Percentiles rank a stretch among this genome's conserved stretches.
Evolutionary conservation across 1,140 invertebrate species (phyloP).

Genomic region (Drosophila nebulosa): DNA sequence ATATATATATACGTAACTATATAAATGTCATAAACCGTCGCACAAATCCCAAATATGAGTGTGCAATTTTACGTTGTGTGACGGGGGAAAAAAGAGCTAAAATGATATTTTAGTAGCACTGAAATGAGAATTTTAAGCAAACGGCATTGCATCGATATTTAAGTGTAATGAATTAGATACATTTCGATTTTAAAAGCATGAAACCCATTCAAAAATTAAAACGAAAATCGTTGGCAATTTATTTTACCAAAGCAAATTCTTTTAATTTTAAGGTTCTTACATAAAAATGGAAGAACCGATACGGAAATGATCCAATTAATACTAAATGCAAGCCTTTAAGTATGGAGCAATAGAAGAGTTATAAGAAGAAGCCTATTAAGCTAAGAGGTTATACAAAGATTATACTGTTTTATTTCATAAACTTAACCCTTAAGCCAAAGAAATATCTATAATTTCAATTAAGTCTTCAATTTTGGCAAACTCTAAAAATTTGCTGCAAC

Average conservation of each 20-base stretch:
- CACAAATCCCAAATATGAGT: not conserved
- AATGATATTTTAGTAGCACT: not conserved
- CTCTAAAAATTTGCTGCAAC: not conserved
- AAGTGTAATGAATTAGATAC: not conserved
- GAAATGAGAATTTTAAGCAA: not conserved
- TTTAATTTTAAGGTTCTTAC: too few species aligned
- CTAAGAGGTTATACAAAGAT: too few species aligned
- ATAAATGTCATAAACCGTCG: not conserved
- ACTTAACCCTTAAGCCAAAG: too few species aligned
- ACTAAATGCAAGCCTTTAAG: too few species aligned
- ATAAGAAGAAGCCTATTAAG: too few species aligned
- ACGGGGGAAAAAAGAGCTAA: not conserved
- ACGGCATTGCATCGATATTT: not conserved
- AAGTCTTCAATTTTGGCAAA: not conserved
- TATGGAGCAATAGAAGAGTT: too few species aligned
- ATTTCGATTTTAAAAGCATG: not conserved
- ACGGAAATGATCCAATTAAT: too few species aligned
- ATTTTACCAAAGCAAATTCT: too few species aligned
- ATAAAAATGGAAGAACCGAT: too few species aligned
- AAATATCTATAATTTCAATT: not conserved
- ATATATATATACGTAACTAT: not conserved
- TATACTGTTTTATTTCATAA: too few species aligned
- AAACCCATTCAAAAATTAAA: too few species aligned
- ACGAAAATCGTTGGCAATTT: too few species aligned
- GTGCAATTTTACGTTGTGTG: not conserved